Evolutionary conservation across 2,888 invertebrate genomes (phyloP).

Genomic region (Drosophila aldrichi): DNA sequence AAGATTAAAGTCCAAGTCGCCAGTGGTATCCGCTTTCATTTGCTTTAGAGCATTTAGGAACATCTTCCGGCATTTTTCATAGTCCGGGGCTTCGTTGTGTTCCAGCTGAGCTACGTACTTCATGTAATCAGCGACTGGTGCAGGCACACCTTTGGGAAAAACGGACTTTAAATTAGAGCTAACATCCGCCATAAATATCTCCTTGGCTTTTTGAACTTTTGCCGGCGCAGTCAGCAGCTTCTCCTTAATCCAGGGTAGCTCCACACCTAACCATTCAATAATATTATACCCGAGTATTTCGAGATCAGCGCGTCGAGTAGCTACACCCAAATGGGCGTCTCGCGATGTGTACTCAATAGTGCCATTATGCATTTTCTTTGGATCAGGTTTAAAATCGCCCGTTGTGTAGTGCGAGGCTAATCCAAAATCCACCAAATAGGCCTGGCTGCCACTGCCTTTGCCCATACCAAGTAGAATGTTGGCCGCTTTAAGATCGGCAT

Average conservation of each 20-base stretch:
- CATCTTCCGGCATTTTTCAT: constrained; percentile 89
- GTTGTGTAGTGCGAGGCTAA: constrained; percentile 91
- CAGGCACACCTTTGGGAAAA: constrained; percentile 85
- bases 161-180: constrained; percentile 69
- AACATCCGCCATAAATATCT: constrained; percentile 88
- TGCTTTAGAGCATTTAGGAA: constrained; percentile 89
- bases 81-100: constrained; percentile 91
- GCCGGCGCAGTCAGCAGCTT: constrained; percentile 87
- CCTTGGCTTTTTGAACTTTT: constrained; percentile 89
- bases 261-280: constrained; percentile 94
- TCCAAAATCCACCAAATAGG: constrained; percentile 97
- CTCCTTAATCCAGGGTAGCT: constrained; percentile 93
- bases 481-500: constrained; percentile 98
- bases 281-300: constrained; percentile 98
- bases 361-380: constrained; percentile 97
- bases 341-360: constrained; percentile 98
- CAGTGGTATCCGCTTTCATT: constrained; percentile 87
- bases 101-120: constrained; percentile 89
- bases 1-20: constrained; percentile 86
- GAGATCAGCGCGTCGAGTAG: constrained; percentile 95
- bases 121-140: constrained; percentile 88
- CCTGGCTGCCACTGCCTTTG: constrained; percentile 89
- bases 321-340: constrained; percentile 96
- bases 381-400: constrained; percentile 94
- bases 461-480: constrained; percentile 93